Base-by-base conservation (phyloP, 2,888 invertebrate genomes). In the Hirudinaria manillensis region DNA sequence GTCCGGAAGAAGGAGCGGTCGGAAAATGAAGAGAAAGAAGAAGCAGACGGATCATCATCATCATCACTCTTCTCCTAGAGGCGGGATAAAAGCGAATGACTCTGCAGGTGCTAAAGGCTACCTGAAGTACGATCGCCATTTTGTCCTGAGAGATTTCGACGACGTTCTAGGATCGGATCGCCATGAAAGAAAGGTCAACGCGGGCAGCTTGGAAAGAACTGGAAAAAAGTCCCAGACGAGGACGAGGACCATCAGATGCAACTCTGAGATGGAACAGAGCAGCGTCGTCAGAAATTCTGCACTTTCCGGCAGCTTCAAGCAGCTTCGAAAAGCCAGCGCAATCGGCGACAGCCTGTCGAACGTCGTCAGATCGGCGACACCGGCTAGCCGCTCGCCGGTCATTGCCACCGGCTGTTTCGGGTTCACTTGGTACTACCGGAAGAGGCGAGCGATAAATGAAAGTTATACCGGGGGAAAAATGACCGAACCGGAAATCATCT, bases 401-500 rank as follows among this genome's bases (percentile, higher is more conserved):
- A 10, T n/a, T 29, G 6, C 24, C 13, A 29, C 61, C 29, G 61
- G 61, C 29, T 61, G 61, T 16, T 61, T 61, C 61, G 29, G 10
- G 24, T 61, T 61, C 61, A 10, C 61, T 24, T 27, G 24, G 29
- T 61, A 27, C 61, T 27, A 61, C 24, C 61, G 24, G 61, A 61
- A 45, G 45, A 45, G 45, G 45, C 45, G 45, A 45, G 45, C 45
- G 3, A 45, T 45, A 45, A 61, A 61, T 61, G 61, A 29, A 19
- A 61, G 61, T 27, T 29, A 61, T 19, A 27, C 61, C 61, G 61
- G 19, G 13, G 61, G 24, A 29, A 29, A 61, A 10, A 61, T 27
- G 29, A 24, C 61, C 10, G 61, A 61, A 61, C 29, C 61, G 61
- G 61, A 61, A 29, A 61, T 61, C 61, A 61, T 61, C 61, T 61